These are phyloP conservation scores for Mionectes olivaceus DNA, from an alignment of 2,797 vertebrate species.

Conservation along the genomic window DNA sequence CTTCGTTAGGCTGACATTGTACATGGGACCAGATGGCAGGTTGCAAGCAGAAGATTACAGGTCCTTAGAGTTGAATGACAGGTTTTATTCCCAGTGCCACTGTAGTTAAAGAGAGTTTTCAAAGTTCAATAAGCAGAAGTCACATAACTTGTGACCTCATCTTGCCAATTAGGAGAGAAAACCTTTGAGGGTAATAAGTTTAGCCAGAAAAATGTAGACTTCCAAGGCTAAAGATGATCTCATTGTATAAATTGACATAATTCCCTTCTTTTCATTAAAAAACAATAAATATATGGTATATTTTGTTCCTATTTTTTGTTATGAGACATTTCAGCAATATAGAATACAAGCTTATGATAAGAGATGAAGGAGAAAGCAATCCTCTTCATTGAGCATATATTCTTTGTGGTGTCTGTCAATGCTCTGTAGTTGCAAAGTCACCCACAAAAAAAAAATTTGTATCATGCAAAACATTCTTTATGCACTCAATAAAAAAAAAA, in stretches of 20 bases:
- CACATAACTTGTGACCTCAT: constrained; percentile 26
- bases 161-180: constrained; percentile 56
- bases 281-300: constrained; percentile 8
- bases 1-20: not conserved
- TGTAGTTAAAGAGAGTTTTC: not conserved
- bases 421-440: not conserved
- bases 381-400: not conserved
- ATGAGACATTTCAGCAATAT: not conserved
- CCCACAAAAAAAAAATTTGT: not conserved
- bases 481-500: not conserved
- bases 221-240: constrained; percentile 34
- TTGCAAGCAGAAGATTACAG: not conserved
- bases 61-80: not conserved
- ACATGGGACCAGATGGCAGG: not conserved
- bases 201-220: constrained; percentile 19
- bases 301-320: not conserved
- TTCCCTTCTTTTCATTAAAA: constrained; percentile 28
- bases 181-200: constrained; percentile 4
- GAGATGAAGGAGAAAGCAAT: not conserved
- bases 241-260: constrained; percentile 27
- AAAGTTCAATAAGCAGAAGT: constrained; percentile 30
- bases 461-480: not conserved
- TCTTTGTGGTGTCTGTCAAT: not conserved
- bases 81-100: not conserved
- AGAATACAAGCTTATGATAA: not conserved